A percentile compares a stretch with the other conserved stretches of the same genome.
phyloP scores from a whole-genome alignment of 2,797 vertebrate genomes.

The Mormyrus proboscirostris region DNA sequence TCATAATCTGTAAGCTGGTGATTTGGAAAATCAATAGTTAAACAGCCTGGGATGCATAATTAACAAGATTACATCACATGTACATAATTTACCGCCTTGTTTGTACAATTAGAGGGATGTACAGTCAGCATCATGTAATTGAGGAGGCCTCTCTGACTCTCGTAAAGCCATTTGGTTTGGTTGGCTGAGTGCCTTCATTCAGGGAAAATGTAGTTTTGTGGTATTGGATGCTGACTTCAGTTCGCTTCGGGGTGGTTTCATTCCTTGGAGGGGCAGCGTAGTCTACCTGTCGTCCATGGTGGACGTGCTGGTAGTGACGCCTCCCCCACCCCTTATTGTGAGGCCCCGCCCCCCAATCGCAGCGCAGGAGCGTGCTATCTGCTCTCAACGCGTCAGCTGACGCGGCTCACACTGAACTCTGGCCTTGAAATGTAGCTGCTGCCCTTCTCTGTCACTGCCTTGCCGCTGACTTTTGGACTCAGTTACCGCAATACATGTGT shows the following conservation, averaged over 20 bases:
- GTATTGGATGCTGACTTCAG: background rate
- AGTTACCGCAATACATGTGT: background rate
- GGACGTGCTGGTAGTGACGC: background rate
- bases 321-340: background rate
- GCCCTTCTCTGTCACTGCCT: slow-evolving; percentile 7
- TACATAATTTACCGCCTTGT: background rate
- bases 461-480: slow-evolving; percentile 3
- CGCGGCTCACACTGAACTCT: slow-evolving; percentile 26
- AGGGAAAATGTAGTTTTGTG: background rate
- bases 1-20: background rate
- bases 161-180: background rate
- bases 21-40: slow-evolving; percentile 5
- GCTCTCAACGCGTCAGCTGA: background rate
- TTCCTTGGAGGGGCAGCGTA: background rate
- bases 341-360: background rate
- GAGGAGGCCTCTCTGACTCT: background rate
- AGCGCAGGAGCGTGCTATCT: background rate
- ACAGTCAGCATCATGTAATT: background rate
- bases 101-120: background rate
- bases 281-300: background rate
- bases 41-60: background rate
- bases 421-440: slow-evolving; percentile 43
- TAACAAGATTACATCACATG: slow-evolving; percentile 11
- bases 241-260: background rate
- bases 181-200: background rate